Base-by-base conservation (phyloP, 2,113 vertebrate genomes). In the Cinclus mexicanus region DNA sequence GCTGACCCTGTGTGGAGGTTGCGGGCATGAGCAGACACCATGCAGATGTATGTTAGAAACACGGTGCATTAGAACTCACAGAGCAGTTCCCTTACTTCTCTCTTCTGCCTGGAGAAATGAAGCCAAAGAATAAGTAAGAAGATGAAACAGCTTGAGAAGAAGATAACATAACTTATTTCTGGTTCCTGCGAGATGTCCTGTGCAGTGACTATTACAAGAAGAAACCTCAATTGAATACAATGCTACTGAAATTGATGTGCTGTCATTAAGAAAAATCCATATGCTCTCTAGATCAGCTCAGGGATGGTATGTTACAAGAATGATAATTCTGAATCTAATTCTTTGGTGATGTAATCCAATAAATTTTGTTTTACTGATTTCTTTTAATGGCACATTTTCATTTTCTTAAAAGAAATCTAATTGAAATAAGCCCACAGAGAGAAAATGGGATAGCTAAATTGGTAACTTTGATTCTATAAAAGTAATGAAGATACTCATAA, bases 261-360 rank as follows among this genome's bases (percentile, higher is more conserved):
- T 5, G 33, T 70, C 50, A 37, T 25, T 55, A 70, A 68, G 33
- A 80, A 64, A 82, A 42, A 19, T 31, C 25, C 31, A 1, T 24
- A 19, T 26, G 11, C 28, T 46, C 17, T 61, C 56, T 69, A 53
- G 71, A 74, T 71, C n/a, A 83, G 13, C 41, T 80, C n/a, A 68
- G 39, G 11, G 19, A 18, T 65, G 46, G 10, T 83, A 28, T 15
- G 37, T 59, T 86, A 70, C 12, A 91, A 50, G 29, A 88, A 59
- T 44, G 71, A 74, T 68, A 65, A 92, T 91, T 87, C 49, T 75
- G 72, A 69, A 80, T 80, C 37, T 88, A 64, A 53, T 72, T 83
- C 5, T 90, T 72, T 41, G 21, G 33, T 86, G 57, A 63, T 71
- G 53, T 57, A 59, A 47, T 19, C 3, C 37, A 57, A 86, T 41